Conservation (phyloP, 2,888 invertebrate genomes). For the Cryptocephalus moraei region DNA sequence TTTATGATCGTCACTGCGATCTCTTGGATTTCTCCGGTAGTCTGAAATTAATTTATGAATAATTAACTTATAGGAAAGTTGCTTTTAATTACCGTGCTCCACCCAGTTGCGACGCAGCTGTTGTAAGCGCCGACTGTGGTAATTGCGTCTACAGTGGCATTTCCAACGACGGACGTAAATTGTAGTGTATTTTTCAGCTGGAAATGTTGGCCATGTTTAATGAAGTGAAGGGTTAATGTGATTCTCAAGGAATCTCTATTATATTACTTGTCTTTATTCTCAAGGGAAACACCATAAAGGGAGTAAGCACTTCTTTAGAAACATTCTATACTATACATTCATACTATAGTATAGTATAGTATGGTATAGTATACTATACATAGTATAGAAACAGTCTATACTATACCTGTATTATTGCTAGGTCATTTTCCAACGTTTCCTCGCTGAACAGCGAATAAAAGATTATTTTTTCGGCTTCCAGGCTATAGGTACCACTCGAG, state of each 20-base stretch:
- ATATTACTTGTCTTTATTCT: no score
- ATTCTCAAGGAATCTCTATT: no score
- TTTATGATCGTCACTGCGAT: background rate
- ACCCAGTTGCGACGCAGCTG: slow-evolving; percentile 9
- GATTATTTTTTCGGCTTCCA: slow-evolving; percentile 6
- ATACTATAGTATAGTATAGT: no score
- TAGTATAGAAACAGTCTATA: no score
- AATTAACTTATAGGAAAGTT: background rate
- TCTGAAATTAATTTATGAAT: slow-evolving; percentile 1
- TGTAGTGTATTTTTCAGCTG: slow-evolving; percentile 1
- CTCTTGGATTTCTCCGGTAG: background rate
- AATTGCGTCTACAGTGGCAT: no score
- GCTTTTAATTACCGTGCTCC: slow-evolving; percentile 7
- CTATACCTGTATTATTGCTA: slow-evolving; percentile 9
- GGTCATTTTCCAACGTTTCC: slow-evolving; percentile 7
- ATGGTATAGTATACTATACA: no score
- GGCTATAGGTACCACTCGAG: background rate
- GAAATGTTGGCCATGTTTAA: background rate
- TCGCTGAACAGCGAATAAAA: slow-evolving; percentile 10
- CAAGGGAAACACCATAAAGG: no score
- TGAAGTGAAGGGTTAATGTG: slow-evolving; percentile 1
- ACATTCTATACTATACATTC: no score
- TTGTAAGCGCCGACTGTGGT: background rate
- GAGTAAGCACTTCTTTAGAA: no score
- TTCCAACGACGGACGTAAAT: background rate